These are phyloP conservation scores for zebrafish (Danio rerio) DNA, from an alignment of 2,113 vertebrate species.

Conservation along the genomic window DNA sequence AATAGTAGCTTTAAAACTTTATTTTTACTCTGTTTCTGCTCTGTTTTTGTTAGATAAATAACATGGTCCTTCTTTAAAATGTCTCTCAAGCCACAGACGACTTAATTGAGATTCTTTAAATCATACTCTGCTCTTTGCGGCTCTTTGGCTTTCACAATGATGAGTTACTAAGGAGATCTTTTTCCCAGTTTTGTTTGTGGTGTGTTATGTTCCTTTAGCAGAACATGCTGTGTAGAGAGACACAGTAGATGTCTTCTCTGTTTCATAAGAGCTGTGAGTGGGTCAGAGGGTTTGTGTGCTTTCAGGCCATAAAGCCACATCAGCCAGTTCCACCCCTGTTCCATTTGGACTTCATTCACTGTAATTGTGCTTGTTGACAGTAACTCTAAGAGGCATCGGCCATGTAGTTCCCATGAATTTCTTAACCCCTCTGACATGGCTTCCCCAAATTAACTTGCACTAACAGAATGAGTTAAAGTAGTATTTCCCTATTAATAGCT, in stretches of 20 bases:
- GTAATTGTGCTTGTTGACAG: slow-evolving; percentile 43
- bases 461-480: too few relatives aligned
- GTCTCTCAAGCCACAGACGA: background rate
- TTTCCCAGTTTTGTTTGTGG: background rate
- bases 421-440: slow-evolving; percentile 18
- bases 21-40: background rate
- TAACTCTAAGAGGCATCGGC: slow-evolving; percentile 29
- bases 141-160: background rate
- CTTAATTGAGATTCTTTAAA: background rate
- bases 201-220: background rate
- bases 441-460: slow-evolving; percentile 3
- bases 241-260: background rate
- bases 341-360: slow-evolving; percentile 18
- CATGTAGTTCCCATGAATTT: slow-evolving; percentile 43
- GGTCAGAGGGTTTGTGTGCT: slow-evolving; percentile 38
- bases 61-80: background rate
- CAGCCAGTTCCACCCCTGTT: slow-evolving; percentile 31
- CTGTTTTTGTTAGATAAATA: background rate
- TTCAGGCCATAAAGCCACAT: slow-evolving; percentile 42
- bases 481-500: too few relatives aligned
- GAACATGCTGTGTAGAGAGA: slow-evolving; percentile 8
- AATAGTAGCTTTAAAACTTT: background rate
- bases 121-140: background rate
- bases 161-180: background rate
- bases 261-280: background rate